Base-by-base conservation (phyloP, 2,797 vertebrate genomes). In the Enteromius fasciolatus region DNA sequence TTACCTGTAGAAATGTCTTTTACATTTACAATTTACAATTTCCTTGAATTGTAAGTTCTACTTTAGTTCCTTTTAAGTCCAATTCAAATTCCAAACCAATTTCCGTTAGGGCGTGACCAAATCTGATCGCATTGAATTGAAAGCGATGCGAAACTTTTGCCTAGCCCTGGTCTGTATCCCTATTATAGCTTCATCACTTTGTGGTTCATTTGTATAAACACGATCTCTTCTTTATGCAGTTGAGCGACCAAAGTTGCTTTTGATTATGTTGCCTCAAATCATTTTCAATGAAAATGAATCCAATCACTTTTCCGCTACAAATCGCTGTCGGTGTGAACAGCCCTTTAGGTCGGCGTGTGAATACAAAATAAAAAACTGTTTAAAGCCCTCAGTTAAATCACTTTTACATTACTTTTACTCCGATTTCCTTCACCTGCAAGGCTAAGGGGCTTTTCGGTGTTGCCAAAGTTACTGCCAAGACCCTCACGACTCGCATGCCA, bases 381-480 rank as follows among this genome's bases (percentile, higher is more conserved):
- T 64, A 61, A 39, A 66, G 46, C 72, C 77, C 78, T 79, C 15
- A 39, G 79, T 87, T 72, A 31, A 88, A 66, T 83, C 78, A 70
- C 81, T 75, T 86, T 81, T 84, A 76, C 3, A n/a, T 44, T 18
- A 36, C 75, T 25, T 59, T 82, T 78, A 17, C 75, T 87, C 76
- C 28, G 50, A 84, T 84, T 25, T 86, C 89, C 90, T 90, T 88
- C 54, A 33, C 84, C 87, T 89, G 90, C 92, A 88, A 90, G 88
- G 82, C 88, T 66, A 80, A 86, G 88, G 88, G 87, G 31, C 69
- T 46, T 69, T 90, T 87, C 85, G 89, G 83, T 86, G 85, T 92
- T 94, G 93, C 94, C 93, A 94, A 94, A 94, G 92, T 89, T 73
- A 89, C 82, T 83, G 89, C 87, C 90, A 91, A 89, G 88, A 89